Base-by-base conservation (phyloP, 2,797 vertebrate species). In the Lagocephalus sceleratus region DNA sequence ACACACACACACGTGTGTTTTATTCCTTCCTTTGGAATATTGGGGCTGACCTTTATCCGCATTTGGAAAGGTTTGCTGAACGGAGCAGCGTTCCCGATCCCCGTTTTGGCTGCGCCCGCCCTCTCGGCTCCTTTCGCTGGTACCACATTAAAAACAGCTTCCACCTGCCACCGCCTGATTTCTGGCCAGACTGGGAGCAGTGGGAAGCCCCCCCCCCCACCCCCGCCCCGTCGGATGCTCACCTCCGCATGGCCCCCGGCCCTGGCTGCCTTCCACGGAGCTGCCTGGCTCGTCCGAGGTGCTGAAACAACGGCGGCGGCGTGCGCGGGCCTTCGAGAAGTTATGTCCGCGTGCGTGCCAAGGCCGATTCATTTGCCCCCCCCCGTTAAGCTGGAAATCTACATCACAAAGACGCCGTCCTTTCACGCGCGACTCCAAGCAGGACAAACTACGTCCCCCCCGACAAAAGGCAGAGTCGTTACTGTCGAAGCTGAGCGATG, bases 351-450 rank as follows among this genome's bases (percentile, higher is more conserved):
- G 41, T 32, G 38, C 12, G 35, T 21, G 56, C 71, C 74, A 76
- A 71, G 79, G 63, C 71, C 71, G 80, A 79, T 71, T 73, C 60
- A 78, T 78, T 79, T 71, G 63, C 63, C 74, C 59, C 74, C 72
- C 50, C 73, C 63, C 73, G 79, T 84, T 83, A 73, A 73, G 70
- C 39, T 67, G 60, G 68, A n/a, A 46, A 86, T 88, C 82, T 76
- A 50, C 83, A 86, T 88, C 50, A 80, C 77, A 85, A 85, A 85
- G 69, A 60, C 69, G 5, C 57, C 54, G 63, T 67, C 75, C 55
- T 52, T 52, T 56, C 53, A 61, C 43, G 26, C 68, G 72, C 67
- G 71, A 54, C 58, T 56, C 51, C 17, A 26, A 59, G 60, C 14
- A 39, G 54, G 73, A 54, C 55, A 41, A 78, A 70, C 50, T 48